These are phyloP conservation scores for Scolopax mira DNA, from an alignment of 2,113 vertebrate species.

Conservation along the genomic window DNA sequence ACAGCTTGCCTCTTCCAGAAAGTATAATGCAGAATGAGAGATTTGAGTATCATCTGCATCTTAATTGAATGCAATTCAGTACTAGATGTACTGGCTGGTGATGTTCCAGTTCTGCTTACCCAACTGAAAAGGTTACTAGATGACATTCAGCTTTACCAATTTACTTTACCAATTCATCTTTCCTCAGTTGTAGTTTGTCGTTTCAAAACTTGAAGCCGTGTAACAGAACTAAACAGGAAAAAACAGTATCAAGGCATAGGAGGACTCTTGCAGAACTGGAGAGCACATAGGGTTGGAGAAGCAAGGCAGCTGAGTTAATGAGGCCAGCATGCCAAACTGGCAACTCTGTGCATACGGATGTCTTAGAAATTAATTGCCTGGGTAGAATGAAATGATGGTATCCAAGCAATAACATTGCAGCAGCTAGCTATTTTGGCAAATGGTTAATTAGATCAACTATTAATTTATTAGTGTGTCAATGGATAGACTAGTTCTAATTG, in stretches of 20 bases:
- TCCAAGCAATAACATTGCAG: neutral
- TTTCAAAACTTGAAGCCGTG: neutral
- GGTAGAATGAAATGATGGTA: neutral
- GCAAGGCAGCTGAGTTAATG: neutral
- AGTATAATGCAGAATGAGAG: neutral
- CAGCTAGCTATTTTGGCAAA: neutral
- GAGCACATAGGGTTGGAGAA: neutral
- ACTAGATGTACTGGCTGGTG: neutral
- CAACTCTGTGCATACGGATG: rapidly evolving
- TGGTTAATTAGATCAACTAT: neutral
- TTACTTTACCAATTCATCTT: neutral
- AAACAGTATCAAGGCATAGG: neutral
- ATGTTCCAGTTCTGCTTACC: neutral
- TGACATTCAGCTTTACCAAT: neutral
- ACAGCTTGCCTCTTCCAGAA: neutral
- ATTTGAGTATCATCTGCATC: neutral
- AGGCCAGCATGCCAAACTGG: neutral
- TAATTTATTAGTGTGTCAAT: neutral
- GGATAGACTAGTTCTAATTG: neutral
- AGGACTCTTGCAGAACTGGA: neutral
- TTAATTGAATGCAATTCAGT: neutral
- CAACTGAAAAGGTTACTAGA: neutral
- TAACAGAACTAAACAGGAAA: neutral
- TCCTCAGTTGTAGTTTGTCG: neutral
- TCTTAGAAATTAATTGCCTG: neutral